Evolutionary conservation across 2,888 invertebrate genomes (phyloP).

Genomic region (Tetranychus piercei): DNA sequence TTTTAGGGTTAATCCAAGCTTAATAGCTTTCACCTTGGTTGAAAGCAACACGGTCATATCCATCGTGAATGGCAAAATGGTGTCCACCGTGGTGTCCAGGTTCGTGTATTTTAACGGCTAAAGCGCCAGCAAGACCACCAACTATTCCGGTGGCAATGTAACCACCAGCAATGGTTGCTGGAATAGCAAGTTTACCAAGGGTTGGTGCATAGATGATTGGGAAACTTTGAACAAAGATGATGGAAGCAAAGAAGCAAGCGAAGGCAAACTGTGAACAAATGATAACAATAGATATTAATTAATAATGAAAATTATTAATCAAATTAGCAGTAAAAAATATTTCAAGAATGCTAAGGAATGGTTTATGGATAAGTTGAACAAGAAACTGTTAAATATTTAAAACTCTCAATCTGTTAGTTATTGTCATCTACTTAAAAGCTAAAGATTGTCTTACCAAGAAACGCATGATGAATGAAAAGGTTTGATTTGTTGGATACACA

Average conservation of each 20-base stretch:
- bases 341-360: too few relatives aligned
- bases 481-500: neutral
- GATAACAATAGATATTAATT: neutral
- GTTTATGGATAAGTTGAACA: too few relatives aligned
- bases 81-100: neutral
- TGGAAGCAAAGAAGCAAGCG: neutral
- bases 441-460: neutral
- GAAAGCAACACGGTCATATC: neutral
- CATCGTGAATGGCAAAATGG: conserved; percentile 2
- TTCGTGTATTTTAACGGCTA: neutral
- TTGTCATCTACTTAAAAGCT: neutral
- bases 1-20: neutral
- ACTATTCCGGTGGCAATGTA: conserved; percentile 4
- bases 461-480: neutral
- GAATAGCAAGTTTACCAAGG: conserved; percentile 3
- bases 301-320: neutral
- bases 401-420: too few relatives aligned
- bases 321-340: neutral
- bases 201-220: neutral
- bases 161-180: conserved; percentile 5
- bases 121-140: conserved; percentile 7
- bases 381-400: too few relatives aligned
- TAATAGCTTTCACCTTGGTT: neutral
- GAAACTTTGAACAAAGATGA: neutral
- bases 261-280: neutral